Percentiles rank a stretch among this genome's conserved stretches.
These are phyloP conservation scores for Sitophilus oryzae DNA, from an alignment of 1,140 invertebrate genomes.

Conservation along the genomic window DNA sequence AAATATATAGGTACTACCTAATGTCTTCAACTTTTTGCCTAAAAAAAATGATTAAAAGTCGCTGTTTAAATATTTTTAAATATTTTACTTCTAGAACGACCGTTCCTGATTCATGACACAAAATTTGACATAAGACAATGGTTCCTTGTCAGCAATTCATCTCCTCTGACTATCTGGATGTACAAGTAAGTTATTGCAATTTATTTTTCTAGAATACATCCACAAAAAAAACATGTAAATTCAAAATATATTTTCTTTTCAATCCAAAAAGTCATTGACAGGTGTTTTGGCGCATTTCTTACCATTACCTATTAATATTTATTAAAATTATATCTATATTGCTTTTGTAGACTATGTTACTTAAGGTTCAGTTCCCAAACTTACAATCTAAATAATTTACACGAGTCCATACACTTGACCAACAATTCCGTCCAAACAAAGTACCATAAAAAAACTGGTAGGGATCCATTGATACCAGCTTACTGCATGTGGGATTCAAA, in stretches of 20 bases:
- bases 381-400: conserved; percentile 73
- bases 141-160: conserved; percentile 80
- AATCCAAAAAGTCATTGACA: too few relatives aligned
- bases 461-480: conserved; percentile 61
- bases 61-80: conserved; percentile 28
- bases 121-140: conserved; percentile 91
- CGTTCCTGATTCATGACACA: conserved; percentile 77
- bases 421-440: conserved; percentile 87
- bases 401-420: conserved; percentile 85
- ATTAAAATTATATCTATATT: neutral
- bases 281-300: too few relatives aligned
- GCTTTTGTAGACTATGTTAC: conserved; percentile 63
- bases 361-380: conserved; percentile 85
- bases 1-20: conserved; percentile 78
- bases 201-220: neutral
- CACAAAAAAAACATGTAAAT: neutral
- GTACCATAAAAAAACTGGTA: conserved; percentile 61
- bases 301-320: too few relatives aligned
- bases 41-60: neutral
- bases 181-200: conserved; percentile 57
- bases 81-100: conserved; percentile 57
- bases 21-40: neutral
- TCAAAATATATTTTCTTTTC: neutral
- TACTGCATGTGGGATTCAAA: conserved; percentile 85
- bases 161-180: conserved; percentile 80